Evolutionary conservation across 2,888 invertebrate genomes (phyloP).

Genomic region (Epiblema foenella): DNA sequence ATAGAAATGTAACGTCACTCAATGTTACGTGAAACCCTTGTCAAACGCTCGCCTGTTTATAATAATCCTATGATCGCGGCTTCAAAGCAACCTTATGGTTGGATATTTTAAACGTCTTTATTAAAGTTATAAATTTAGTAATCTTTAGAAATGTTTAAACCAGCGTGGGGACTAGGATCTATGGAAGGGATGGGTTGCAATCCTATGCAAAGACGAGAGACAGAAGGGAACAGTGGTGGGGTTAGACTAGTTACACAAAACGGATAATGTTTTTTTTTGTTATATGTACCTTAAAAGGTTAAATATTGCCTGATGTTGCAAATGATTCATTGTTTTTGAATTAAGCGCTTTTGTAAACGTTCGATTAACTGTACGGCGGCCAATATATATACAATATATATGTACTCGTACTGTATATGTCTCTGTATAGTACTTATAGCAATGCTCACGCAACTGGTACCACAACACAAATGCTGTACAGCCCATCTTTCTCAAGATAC

Average conservation of each 20-base stretch:
- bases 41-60: conserved; percentile 48
- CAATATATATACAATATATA: not conserved
- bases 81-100: conserved; percentile 7
- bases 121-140: not conserved
- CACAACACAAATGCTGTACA: not conserved
- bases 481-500: conserved; percentile 23
- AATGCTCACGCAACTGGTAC: not conserved
- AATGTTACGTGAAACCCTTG: conserved; percentile 39
- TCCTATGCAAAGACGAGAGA: too few species aligned
- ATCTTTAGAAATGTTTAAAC: too few species aligned
- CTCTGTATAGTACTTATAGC: too few species aligned
- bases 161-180: too few species aligned
- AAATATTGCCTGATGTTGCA: not conserved
- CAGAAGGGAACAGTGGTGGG: too few species aligned
- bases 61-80: conserved; percentile 1
- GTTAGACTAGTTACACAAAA: not conserved
- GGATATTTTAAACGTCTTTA: not conserved
- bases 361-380: too few species aligned
- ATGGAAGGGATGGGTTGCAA: too few species aligned
- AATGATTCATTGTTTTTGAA: too few species aligned
- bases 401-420: too few species aligned
- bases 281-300: too few species aligned
- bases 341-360: too few species aligned
- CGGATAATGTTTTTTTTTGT: too few species aligned
- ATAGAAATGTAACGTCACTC: conserved; percentile 24